Base-by-base conservation (phyloP, 1,140 invertebrate genomes). In the Drosophila pseudoananassae region DNA sequence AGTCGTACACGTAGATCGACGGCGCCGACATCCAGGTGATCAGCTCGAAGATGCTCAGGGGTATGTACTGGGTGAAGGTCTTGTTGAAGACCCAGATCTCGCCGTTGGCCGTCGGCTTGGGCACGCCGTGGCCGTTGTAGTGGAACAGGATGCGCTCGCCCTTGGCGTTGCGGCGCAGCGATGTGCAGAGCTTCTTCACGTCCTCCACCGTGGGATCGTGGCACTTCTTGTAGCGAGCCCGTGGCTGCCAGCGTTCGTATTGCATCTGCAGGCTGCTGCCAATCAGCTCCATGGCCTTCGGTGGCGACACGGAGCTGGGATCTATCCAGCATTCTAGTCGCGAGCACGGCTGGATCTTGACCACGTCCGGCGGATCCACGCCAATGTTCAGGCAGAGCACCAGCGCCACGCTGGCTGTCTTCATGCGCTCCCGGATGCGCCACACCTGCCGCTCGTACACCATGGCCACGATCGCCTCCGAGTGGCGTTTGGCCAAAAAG, bases 71-170 rank as follows among this genome's bases (percentile, higher is more conserved):
- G 0, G 98, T 99, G 92, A 98, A 99, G 60, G 95, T 97, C 95
- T 98, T 93, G 93, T 99, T 99, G 92, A 99, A 99, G 4, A 99
- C 98, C 99, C 99, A 99, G 87, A 99, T 98, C 94, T 99, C 99
- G 10, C 99, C 99, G 93, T 99, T 99, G 27, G 95, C 94, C 7
- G 99, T 99, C 33, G 99, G 99, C 92, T 97, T 97, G 40, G 99
- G 99, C 53, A 99, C 99, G 46, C 99, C 99, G 92, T 99, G 99
- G 0, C 99, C 99, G 93, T 99, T 99, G 91, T 99, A 99, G 93
- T 99, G 99, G 93, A 99, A 99, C 5, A 99, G 93, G 20, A 99
- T 98, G 78, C 99, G 94, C 91, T 99, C 99, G 81, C 99, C 99
- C 93, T 99, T 99, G 0, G 99, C 98, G 93, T 99, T 99, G 78